Percentiles rank a stretch among this genome's conserved stretches.
Conservation (phyloP, 2,797 vertebrate genomes). For the Chloroceryle inda region DNA sequence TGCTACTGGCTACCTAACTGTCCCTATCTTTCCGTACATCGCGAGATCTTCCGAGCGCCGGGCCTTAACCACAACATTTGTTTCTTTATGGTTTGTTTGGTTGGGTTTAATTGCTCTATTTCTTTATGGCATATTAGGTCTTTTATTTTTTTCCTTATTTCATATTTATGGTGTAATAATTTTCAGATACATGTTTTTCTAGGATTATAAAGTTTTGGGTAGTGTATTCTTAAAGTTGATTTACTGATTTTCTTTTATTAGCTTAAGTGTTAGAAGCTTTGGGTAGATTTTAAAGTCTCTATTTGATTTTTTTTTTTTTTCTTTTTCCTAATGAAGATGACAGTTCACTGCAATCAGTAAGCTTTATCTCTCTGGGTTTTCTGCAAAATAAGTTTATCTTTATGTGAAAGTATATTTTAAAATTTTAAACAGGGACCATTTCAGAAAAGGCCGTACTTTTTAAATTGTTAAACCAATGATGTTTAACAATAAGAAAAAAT, state of each 20-base stretch:
- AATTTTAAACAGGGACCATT: neutral
- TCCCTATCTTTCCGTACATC: too few relatives aligned
- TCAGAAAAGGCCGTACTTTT: neutral
- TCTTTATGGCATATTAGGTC: neutral
- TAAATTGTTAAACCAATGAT: neutral
- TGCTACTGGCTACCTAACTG: too few relatives aligned
- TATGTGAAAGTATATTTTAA: neutral
- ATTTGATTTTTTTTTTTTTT: neutral
- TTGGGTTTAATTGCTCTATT: neutral
- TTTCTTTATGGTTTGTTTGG: too few relatives aligned
- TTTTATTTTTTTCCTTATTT: neutral
- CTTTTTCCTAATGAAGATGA: neutral
- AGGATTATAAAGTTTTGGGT: neutral
- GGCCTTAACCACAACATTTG: too few relatives aligned
- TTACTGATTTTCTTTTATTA: constrained; percentile 35
- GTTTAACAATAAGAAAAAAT: neutral
- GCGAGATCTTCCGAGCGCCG: too few relatives aligned
- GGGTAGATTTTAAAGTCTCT: constrained; percentile 19
- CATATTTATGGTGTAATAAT: neutral
- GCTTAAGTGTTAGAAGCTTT: constrained; percentile 36
- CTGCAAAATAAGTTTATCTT: neutral
- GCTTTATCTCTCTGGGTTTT: constrained; percentile 25
- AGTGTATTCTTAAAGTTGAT: constrained; percentile 31
- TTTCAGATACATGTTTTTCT: constrained; percentile 10
- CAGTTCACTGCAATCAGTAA: constrained; percentile 19